Base-by-base conservation (phyloP, 2,797 vertebrate species). In the Thalassophryne amazonica region DNA sequence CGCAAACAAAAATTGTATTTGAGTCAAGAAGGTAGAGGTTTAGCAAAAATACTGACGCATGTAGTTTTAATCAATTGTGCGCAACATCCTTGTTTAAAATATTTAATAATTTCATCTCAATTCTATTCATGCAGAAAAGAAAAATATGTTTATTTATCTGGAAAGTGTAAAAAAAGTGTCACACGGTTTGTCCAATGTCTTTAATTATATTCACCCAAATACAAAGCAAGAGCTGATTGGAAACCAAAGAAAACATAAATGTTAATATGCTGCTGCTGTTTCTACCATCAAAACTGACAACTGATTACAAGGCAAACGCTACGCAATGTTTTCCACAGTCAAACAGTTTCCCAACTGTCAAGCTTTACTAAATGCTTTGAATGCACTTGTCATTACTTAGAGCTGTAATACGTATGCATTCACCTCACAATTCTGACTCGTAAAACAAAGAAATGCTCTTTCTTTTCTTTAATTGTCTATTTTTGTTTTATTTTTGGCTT, bases 301-400 rank as follows among this genome's bases (percentile, higher is more conserved):
- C 73, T 66, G 57, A 69, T 57, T 70, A 63, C 33, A 31, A 62
- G 45, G 54, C 54, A 68, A 72, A 80, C 64, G 63, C 73, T 73
- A 68, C 36, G 1, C 35, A 49, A 52, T 52, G 52, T 36, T 62
- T 56, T 67, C 22, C 42, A 63, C 57, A 36, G 20, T 54, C 54
- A 54, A 52, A 66, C 22, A 25, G 12, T 34, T 38, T 4, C 16
- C 10, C 28, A 31, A 25, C 39, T 32, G 43, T 56, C 14, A 25
- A 7, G 19, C 39, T 63, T 51, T 6, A 40, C 29, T 29, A 21
- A 61, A 61, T 60, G 33, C 28, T 17, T 48, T 50, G 22, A 47
- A 49, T 25, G 60, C 32, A 34, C 4, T 20, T 28, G 20, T 47
- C 42, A 39, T 21, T 24, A 47, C 11, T 16, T 27, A 2, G n/a